These are phyloP conservation scores for Sitobion miscanthi DNA, from an alignment of 1,140 invertebrate species.

Conservation along the genomic window DNA sequence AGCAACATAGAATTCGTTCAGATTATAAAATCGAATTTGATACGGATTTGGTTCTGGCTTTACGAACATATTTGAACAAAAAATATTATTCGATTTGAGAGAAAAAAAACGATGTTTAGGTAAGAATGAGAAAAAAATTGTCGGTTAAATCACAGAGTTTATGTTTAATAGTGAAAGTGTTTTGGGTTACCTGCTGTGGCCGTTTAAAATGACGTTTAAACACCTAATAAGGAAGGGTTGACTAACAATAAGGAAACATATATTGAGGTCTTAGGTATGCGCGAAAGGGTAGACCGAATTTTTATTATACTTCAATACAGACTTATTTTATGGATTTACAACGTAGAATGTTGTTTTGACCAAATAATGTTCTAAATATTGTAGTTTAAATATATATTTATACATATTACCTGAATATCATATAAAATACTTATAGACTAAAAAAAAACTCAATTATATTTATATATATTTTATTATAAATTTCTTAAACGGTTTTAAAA, in stretches of 20 bases:
- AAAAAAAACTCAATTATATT: no score
- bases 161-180: constrained; percentile 24
- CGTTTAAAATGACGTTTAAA: not conserved
- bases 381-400: not conserved
- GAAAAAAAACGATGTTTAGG: not conserved
- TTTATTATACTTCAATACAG: not conserved
- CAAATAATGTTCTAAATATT: not conserved
- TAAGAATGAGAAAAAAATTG: not conserved
- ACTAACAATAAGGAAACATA: constrained; percentile 23
- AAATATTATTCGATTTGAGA: constrained; percentile 19
- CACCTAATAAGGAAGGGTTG: constrained; percentile 55
- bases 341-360: not conserved
- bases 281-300: not conserved
- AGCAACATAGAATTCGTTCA: not conserved
- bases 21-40: constrained; percentile 47
- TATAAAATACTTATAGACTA: no score
- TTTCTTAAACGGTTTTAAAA: no score
- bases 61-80: not conserved
- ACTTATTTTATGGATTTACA: constrained; percentile 50
- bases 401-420: not conserved
- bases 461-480: no score
- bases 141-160: constrained; percentile 30
- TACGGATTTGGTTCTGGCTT: not conserved
- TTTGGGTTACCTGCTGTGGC: constrained; percentile 45
- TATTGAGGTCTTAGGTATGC: not conserved